Conservation (phyloP, 2,797 vertebrate species). For the Tangara arthus region DNA sequence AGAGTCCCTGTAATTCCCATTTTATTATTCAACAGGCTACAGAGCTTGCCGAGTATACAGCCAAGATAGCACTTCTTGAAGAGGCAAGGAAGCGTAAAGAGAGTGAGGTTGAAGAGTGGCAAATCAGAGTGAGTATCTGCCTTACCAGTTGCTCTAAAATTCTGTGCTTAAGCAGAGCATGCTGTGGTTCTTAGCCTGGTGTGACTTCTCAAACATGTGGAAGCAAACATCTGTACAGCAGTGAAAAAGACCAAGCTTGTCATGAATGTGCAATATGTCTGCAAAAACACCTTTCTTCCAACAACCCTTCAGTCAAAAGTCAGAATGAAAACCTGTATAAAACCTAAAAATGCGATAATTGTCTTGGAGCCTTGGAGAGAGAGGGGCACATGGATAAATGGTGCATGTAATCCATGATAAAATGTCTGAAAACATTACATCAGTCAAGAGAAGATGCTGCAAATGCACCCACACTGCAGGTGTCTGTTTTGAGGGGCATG, state of each 20-base stretch:
- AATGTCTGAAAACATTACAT: not conserved
- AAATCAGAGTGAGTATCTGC: constrained; percentile 81
- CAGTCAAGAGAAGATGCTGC: not conserved
- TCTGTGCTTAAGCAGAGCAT: not conserved
- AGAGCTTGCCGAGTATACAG: constrained; percentile 88
- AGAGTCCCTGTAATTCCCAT: not conserved
- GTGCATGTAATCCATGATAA: not conserved
- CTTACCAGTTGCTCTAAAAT: not conserved
- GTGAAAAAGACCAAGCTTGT: not conserved
- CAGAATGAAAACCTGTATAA: not conserved
- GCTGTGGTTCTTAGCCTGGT: not conserved
- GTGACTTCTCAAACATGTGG: not conserved
- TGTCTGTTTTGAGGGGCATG: not conserved
- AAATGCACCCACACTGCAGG: not conserved
- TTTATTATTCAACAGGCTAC: constrained; percentile 76
- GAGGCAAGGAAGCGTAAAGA: constrained; percentile 88
- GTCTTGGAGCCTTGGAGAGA: not conserved
- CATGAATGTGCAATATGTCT: not conserved
- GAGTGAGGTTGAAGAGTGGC: constrained; percentile 87
- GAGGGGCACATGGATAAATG: not conserved
- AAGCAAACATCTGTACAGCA: not conserved
- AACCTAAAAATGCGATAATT: not conserved
- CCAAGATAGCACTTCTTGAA: constrained; percentile 86
- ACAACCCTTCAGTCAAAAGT: not conserved
- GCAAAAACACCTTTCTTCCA: not conserved